phyloP scores from a whole-genome alignment of 1,140 invertebrate species.

The Drosophila novamexicana region DNA sequence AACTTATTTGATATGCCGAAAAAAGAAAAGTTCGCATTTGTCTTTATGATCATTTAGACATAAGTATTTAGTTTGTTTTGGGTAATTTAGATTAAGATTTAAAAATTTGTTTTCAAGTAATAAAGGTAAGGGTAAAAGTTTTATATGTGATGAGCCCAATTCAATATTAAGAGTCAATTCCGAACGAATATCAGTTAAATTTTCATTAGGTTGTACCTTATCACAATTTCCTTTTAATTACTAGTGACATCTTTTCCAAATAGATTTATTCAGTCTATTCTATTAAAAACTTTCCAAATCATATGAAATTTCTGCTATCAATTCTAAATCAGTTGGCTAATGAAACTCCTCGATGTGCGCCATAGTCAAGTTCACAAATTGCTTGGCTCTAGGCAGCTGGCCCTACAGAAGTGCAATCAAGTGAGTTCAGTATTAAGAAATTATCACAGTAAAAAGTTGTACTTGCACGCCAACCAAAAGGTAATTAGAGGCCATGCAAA shows the following conservation, averaged over 20 bases:
- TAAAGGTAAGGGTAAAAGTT: too few relatives aligned
- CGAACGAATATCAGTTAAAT: too few relatives aligned
- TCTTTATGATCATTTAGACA: too few relatives aligned
- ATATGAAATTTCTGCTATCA: constrained; percentile 14
- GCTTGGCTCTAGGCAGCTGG: neutral
- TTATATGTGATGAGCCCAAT: too few relatives aligned
- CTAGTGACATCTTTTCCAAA: neutral
- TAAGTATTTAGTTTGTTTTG: too few relatives aligned
- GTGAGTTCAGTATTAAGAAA: constrained; percentile 62
- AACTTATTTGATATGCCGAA: too few relatives aligned
- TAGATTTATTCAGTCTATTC: neutral
- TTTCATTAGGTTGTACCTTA: neutral
- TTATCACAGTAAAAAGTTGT: constrained; percentile 59
- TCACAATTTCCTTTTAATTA: too few relatives aligned
- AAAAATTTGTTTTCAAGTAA: too few relatives aligned
- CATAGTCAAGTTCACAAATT: constrained; percentile 11
- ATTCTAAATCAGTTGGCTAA: constrained; percentile 17
- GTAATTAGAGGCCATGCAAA: constrained; percentile 70
- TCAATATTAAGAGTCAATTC: too few relatives aligned
- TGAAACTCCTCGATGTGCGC: neutral
- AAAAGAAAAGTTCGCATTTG: too few relatives aligned
- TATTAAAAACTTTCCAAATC: constrained; percentile 16
- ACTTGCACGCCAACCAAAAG: constrained; percentile 45
- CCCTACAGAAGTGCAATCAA: constrained; percentile 28
- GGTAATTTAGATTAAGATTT: too few relatives aligned